phyloP scores from a whole-genome alignment of 92 coral and sea anemone species.

The Bergia sp. region DNA sequence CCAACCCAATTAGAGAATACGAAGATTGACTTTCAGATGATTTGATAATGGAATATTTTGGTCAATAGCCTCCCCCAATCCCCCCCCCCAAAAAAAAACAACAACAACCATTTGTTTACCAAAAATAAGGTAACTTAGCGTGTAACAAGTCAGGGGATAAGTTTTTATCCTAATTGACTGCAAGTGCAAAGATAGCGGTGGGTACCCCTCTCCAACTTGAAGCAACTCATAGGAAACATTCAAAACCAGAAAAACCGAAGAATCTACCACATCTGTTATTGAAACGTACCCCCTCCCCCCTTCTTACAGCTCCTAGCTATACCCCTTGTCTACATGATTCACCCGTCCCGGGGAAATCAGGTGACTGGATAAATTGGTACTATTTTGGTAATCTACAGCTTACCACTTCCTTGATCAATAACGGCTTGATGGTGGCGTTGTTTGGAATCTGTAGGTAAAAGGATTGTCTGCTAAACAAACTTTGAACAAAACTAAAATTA shows the following conservation, averaged over 20 bases:
- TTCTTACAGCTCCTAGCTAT: too few relatives aligned
- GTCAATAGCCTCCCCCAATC: background rate
- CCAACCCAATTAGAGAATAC: too few relatives aligned
- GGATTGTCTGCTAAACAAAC: background rate
- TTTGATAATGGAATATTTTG: too few relatives aligned
- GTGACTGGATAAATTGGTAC: background rate
- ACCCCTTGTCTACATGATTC: background rate
- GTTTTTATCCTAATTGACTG: background rate
- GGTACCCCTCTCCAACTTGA: too few relatives aligned
- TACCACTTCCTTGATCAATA: constrained; percentile 87
- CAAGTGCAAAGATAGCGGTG: too few relatives aligned
- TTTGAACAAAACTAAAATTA: background rate
- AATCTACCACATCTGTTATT: too few relatives aligned
- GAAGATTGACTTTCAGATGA: too few relatives aligned
- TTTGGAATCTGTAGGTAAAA: constrained; percentile 67
- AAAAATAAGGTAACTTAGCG: background rate
- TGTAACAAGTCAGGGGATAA: background rate
- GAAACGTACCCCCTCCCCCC: too few relatives aligned
- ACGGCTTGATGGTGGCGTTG: constrained; percentile 82
- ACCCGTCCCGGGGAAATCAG: background rate
- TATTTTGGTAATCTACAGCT: background rate
- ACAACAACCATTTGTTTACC: background rate
- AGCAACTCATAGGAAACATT: too few relatives aligned
- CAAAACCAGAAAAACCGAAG: too few relatives aligned
- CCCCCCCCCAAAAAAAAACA: too few relatives aligned